Percentiles rank a stretch among this genome's conserved stretches.
phyloP scores from a whole-genome alignment of 2,113 vertebrate genomes.

The Phocoena sinus region DNA sequence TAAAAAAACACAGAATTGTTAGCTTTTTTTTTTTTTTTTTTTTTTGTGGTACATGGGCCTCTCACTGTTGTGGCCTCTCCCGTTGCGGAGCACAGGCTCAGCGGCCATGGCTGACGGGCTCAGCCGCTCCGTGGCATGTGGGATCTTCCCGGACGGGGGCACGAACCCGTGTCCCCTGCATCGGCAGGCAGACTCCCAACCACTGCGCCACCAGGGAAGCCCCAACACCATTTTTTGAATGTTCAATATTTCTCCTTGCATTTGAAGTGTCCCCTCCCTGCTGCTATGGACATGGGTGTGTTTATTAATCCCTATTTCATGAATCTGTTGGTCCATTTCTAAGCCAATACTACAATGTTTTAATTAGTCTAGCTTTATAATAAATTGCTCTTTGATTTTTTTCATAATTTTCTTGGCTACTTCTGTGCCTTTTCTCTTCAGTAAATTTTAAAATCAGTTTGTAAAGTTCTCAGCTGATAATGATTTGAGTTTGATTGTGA shows the following conservation, averaged over 20 bases:
- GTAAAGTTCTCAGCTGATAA: not conserved
- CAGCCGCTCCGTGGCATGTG: no score
- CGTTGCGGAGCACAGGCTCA: no score
- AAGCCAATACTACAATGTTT: not conserved
- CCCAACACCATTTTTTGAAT: not conserved
- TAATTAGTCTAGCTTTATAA: not conserved
- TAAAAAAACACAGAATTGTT: not conserved
- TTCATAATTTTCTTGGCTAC: not conserved
- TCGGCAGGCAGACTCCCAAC: no score
- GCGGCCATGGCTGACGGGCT: no score
- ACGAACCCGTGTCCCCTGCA: no score
- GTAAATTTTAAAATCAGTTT: not conserved
- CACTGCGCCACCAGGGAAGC: no score
- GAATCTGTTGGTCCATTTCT: not conserved
- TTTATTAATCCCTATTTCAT: not conserved
- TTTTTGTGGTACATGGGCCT: no score
- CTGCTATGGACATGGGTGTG: not conserved
- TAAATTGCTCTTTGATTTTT: not conserved
- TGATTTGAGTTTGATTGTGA: not conserved
- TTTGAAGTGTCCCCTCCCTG: not conserved
- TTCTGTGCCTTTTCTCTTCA: not conserved
- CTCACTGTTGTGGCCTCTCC: no score
- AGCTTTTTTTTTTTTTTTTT: not conserved
- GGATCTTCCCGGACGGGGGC: no score
- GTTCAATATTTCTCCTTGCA: not conserved